These are phyloP conservation scores for Archivesica marissinica DNA, from an alignment of 1,140 invertebrate genomes.

Conservation along the genomic window DNA sequence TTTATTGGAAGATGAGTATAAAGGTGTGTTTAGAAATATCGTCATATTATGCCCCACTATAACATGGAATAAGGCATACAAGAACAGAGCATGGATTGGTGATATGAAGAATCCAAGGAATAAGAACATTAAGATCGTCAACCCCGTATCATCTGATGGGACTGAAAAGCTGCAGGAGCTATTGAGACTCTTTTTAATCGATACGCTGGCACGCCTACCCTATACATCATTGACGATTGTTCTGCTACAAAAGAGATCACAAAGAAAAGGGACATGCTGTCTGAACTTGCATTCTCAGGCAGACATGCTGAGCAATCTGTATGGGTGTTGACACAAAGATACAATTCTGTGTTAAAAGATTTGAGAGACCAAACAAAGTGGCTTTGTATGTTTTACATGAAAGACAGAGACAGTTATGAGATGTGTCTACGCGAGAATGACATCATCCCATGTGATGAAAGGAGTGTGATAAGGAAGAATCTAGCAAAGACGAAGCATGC, in stretches of 20 bases:
- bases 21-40: neutral
- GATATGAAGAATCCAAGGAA: neutral
- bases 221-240: conserved; percentile 42
- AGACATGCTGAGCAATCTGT: too few species aligned
- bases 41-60: conserved; percentile 25
- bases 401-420: too few species aligned
- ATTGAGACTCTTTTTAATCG: conserved; percentile 30
- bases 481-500: too few species aligned
- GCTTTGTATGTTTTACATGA: too few species aligned
- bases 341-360: too few species aligned
- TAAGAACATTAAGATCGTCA: conserved; percentile 4
- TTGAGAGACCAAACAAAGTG: too few species aligned
- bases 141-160: neutral
- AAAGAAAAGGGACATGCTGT: conserved; percentile 52
- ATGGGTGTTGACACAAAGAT: too few species aligned
- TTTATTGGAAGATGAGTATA: neutral
- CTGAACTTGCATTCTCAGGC: too few species aligned
- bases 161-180: conserved; percentile 42
- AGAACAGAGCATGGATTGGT: conserved; percentile 20
- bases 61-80: conserved; percentile 19
- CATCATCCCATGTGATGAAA: too few species aligned
- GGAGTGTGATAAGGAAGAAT: too few species aligned
- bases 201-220: conserved; percentile 40
- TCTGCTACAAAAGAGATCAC: conserved; percentile 35
- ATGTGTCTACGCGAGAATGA: too few species aligned